Base-by-base conservation (phyloP, 2,113 vertebrate genomes). In the Pimephales promelas region DNA sequence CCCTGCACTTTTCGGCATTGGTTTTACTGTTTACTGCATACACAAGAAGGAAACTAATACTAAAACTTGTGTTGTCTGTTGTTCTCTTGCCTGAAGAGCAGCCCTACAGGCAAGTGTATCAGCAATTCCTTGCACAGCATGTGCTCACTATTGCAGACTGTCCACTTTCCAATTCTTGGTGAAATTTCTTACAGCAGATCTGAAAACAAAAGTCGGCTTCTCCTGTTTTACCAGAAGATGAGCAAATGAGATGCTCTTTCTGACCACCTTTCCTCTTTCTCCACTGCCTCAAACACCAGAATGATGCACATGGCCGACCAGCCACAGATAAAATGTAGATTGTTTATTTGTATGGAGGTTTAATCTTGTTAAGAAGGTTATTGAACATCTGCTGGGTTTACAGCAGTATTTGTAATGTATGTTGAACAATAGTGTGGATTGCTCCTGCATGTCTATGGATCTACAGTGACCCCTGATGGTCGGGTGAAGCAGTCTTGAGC, bases 391-490 rank as follows among this genome's bases (percentile, higher is more conserved):
- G 83, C 61, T 83, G 31, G 71, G 83, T 77, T 86, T 64, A 54
- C 45, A 47, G 70, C 68, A 64, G 71, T 68, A 43, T 84, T 59
- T 74, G 66, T 59, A 84, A 80, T 76, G 76, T 79, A 79, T 82
- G 79, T 64, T 43, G 47, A 85, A 80, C 61, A 61, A 78, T 49
- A 49, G 26, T 31, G 6, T 20, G 36, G 28, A 49, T 64, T 59
- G 20, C 14, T 28, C 10, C 45, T 52, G 64, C 4, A 76, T 26
- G 86, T 87, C 11, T 74, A 40, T 88, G 83, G 89, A 88, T 85
- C 85, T 87, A 62, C 71, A 88, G 81, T 83, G 86, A 86, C 88
- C 87, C 88, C 88, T 86, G 68, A 86, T 87, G 89, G 82, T 59
- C 28, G 57, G 59, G 34, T 14, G n/a, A 20, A 26, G 75, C 36